These are phyloP conservation scores for Scaeva pyrastri DNA, from an alignment of 2,888 invertebrate genomes.

Conservation along the genomic window DNA sequence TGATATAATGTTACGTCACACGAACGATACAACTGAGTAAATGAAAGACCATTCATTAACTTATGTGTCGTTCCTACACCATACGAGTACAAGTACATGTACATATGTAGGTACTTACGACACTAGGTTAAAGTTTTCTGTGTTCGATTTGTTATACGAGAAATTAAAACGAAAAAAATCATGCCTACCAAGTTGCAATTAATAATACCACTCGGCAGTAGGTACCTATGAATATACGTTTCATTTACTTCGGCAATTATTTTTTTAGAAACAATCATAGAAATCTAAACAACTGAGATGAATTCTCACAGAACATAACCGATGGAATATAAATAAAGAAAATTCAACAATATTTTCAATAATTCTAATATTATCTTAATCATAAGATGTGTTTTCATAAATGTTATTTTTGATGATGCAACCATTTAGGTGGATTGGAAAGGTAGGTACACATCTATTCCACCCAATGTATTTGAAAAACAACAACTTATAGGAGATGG, in stretches of 20 bases:
- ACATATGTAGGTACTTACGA: background rate
- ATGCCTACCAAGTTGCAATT: background rate
- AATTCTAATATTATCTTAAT: too few relatives aligned
- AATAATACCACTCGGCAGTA: background rate
- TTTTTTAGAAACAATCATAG: background rate
- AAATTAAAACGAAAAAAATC: background rate
- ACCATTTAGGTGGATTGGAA: slow-evolving; percentile 17
- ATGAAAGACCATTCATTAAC: slow-evolving; percentile 23
- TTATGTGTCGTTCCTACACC: background rate
- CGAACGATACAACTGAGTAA: slow-evolving; percentile 13
- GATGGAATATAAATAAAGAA: slow-evolving; percentile 10
- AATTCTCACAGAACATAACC: background rate
- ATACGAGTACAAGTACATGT: background rate
- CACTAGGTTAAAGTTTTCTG: background rate
- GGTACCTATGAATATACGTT: background rate
- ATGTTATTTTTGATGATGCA: slow-evolving; percentile 54
- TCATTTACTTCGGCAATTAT: background rate
- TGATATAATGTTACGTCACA: slow-evolving; percentile 29
- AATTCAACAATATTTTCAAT: background rate
- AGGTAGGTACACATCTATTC: slow-evolving; percentile 18
- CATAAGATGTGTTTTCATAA: background rate
- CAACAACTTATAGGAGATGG: background rate
- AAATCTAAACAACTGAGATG: background rate
- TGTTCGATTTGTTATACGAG: background rate
- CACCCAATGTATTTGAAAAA: background rate